Percentiles rank a stretch among this genome's conserved stretches.
phyloP scores from a whole-genome alignment of 2,797 vertebrate species.

The Acanthurus leucopareius region DNA sequence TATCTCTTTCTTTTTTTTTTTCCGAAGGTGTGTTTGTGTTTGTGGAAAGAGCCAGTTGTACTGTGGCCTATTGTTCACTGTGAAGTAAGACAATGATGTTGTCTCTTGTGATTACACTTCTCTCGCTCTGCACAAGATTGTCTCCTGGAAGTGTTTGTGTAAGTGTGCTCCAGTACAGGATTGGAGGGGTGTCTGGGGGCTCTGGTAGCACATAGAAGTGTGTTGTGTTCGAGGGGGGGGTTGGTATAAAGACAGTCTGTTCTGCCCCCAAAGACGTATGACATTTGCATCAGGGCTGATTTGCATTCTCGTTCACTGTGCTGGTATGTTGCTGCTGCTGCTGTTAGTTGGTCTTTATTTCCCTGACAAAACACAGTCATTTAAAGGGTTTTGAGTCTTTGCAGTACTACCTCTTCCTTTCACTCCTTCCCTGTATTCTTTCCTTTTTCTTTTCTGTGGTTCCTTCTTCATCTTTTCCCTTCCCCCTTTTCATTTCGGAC shows the following conservation, averaged over 20 bases:
- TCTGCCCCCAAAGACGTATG: conserved; percentile 72
- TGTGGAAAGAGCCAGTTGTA: conserved; percentile 45
- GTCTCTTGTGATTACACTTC: conserved; percentile 50
- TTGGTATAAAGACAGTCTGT: conserved; percentile 79
- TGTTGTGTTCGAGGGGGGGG: conserved; percentile 53
- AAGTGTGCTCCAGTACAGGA: conserved; percentile 34
- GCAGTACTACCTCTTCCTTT: conserved; percentile 32
- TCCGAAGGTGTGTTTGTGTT: conserved; percentile 20
- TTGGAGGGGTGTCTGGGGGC: conserved; percentile 31
- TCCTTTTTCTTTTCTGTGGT: conserved; percentile 1
- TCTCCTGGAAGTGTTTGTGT: conserved; percentile 48
- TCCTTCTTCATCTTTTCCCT: conserved; percentile 35
- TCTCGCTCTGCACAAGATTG: conserved; percentile 34
- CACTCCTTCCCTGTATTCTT: conserved; percentile 30
- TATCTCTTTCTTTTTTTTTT: conserved; percentile 20
- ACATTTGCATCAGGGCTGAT: conserved; percentile 82
- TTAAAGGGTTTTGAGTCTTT: conserved; percentile 64
- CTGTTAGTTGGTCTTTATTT: conserved; percentile 68
- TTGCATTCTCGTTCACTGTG: conserved; percentile 81
- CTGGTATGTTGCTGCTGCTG: conserved; percentile 76
- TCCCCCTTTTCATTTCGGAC: conserved; percentile 49
- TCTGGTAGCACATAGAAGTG: conserved; percentile 56
- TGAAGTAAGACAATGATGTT: conserved; percentile 67
- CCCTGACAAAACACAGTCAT: conserved; percentile 64
- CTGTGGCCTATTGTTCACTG: conserved; percentile 48